Base-by-base conservation (phyloP, 2,888 invertebrate species). In the Drosophila borborema region DNA sequence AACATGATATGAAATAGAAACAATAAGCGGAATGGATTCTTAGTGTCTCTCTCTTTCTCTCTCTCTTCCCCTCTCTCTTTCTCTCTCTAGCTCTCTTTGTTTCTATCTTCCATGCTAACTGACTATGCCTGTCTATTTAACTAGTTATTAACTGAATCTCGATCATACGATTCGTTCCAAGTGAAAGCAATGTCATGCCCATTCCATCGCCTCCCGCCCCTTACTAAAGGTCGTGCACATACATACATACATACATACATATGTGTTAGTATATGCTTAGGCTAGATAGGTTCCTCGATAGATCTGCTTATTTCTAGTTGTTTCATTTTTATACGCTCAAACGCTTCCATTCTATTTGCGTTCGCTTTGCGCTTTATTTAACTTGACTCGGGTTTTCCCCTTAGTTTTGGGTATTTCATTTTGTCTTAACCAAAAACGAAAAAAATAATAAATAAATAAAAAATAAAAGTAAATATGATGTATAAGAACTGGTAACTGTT, bases 401-500 rank as follows among this genome's bases (percentile, higher is more conserved):
- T 31, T n/a, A 18, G 10, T 14, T 51, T 45, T 45, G 9, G 41
- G 0, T 28, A 10, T 2, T 20, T 38, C n/a, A 40, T 38, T 65
- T 48, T 45, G 28, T 43, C 31, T n/a, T n/a, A 41, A 16, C 31
- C n/a, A 28, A 28, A 28, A 28, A 28, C 2, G 3, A 49, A 31
- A 51, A 51, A 51, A 45, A 10, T 45, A 36, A 53, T 36, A 53
- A 40, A 40, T 40, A 40, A 40, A 40, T 40, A 40, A 45, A 40
- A 45, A 36, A 16, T 38, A 45, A 16, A 54, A 36, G 16, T 20
- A 53, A 36, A 20, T 20, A 16, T 36, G 36, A 14, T n/a, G n/a
- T 12, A n/a, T 55, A 55, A n/a, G 16, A 75, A 63, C 73, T 77
- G 79, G 79, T 80, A 65, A 70, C 64, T 45, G 59, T 2, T 64